These are phyloP conservation scores for Lottia gigantea DNA, from an alignment of 2,888 invertebrate genomes.

Conservation along the genomic window DNA sequence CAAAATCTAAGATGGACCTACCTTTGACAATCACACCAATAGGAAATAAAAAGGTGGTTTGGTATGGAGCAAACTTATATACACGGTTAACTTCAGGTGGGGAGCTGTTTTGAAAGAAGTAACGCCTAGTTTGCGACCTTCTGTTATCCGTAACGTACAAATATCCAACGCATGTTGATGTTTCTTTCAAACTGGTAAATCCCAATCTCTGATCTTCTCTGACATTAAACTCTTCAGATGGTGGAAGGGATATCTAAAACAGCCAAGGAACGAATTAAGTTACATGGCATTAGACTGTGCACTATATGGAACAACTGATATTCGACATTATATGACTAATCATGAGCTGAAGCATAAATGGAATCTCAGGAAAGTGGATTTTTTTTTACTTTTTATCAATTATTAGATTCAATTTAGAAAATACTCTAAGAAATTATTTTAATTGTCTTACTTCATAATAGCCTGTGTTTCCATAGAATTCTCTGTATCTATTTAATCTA, in stretches of 20 bases:
- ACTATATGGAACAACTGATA: no score
- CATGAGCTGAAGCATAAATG: no score
- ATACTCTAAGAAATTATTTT: no score
- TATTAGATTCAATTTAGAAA: no score
- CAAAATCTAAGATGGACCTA: background rate
- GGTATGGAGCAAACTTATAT: constrained; percentile 11
- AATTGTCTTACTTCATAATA: constrained; percentile 12
- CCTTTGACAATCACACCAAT: constrained; percentile 6
- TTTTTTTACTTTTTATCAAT: no score
- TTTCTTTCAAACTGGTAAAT: constrained; percentile 12
- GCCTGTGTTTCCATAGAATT: constrained; percentile 1
- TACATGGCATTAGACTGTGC: no score
- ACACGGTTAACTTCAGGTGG: background rate
- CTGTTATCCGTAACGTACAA: constrained; percentile 12
- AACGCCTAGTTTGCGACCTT: constrained; percentile 14
- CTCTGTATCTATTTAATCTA: constrained; percentile 2
- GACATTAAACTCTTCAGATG: background rate
- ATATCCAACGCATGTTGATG: constrained; percentile 12
- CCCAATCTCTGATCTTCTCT: constrained; percentile 10
- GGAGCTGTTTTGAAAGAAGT: background rate
- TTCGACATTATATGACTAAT: no score
- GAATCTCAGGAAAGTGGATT: no score
- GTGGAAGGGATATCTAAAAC: no score
- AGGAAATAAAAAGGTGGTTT: constrained; percentile 16
- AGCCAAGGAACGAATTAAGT: no score